Evolutionary conservation across 1,140 invertebrate genomes (phyloP).

Genomic region (Tribolium castaneum): DNA sequence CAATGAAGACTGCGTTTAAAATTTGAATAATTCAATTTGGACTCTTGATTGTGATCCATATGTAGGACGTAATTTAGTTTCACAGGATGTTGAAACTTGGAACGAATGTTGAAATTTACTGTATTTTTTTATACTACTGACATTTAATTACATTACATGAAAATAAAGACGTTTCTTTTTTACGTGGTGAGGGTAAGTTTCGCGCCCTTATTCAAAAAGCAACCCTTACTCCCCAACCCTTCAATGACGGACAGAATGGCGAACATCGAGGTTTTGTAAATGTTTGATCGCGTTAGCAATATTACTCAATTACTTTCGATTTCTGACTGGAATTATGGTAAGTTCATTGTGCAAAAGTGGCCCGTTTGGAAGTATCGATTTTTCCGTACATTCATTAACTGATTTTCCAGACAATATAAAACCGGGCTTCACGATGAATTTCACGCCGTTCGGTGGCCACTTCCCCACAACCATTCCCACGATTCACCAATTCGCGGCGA

Average conservation of each 20-base stretch:
- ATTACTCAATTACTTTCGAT: constrained; percentile 17
- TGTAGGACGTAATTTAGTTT: constrained; percentile 30
- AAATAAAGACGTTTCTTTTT: constrained; percentile 39
- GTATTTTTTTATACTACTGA: constrained; percentile 45
- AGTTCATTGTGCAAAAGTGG: neutral
- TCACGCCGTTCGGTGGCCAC: constrained; percentile 73
- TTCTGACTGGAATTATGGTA: constrained; percentile 37
- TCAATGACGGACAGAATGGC: constrained; percentile 28
- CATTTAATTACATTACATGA: constrained; percentile 19
- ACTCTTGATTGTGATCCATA: constrained; percentile 27
- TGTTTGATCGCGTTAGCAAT: constrained; percentile 25
- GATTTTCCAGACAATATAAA: constrained; percentile 44
- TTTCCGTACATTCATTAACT: neutral
- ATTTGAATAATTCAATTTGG: constrained; percentile 8
- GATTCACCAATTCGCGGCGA: constrained; percentile 73
- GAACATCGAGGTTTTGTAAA: constrained; percentile 31
- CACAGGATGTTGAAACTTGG: constrained; percentile 11
- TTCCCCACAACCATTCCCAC: constrained; percentile 73
- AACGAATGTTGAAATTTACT: constrained; percentile 35
- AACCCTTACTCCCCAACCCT: constrained; percentile 28
- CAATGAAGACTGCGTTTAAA: constrained; percentile 24
- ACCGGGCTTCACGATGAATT: constrained; percentile 67
- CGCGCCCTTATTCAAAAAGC: constrained; percentile 17
- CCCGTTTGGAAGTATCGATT: constrained; percentile 1
- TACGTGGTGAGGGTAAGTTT: neutral